Evolutionary conservation across 2,888 invertebrate species (phyloP).

Genomic region (Lepas anatifera): DNA sequence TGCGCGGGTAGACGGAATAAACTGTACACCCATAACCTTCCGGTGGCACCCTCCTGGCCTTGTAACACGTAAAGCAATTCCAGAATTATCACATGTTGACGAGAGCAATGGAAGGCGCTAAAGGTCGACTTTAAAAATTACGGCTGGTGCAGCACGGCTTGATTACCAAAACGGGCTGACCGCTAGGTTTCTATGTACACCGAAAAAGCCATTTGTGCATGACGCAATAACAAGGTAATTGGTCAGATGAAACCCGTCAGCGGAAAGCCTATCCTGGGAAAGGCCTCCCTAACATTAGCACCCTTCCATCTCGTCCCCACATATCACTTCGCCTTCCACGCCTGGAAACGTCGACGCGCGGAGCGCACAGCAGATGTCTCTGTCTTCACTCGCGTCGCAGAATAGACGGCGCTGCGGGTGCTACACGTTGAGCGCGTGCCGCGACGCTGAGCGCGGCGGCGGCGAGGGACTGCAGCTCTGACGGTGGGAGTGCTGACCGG

Average conservation of each 20-base stretch:
- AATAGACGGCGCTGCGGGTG: background rate
- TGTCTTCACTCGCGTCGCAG: background rate
- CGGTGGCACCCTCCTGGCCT: no score
- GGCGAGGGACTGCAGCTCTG: conserved; percentile 23
- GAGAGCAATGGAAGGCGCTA: background rate
- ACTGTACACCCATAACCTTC: no score
- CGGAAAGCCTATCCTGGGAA: background rate
- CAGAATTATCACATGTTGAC: conserved; percentile 1
- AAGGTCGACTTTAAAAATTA: background rate
- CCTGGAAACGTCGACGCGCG: background rate
- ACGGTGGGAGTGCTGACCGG: conserved; percentile 18
- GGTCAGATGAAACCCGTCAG: conserved; percentile 7
- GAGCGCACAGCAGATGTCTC: background rate
- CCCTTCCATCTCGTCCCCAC: background rate
- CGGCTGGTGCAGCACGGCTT: background rate
- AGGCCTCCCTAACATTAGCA: background rate
- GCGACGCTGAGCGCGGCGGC: conserved; percentile 24
- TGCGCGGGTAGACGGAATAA: no score
- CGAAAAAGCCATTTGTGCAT: conserved; percentile 6
- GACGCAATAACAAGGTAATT: conserved; percentile 2
- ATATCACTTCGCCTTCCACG: background rate
- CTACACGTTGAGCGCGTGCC: conserved; percentile 25
- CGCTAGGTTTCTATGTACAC: background rate
- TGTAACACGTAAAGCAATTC: background rate
- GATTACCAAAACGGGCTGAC: background rate